Evolutionary conservation across 2,113 vertebrate genomes (phyloP).

Genomic region (Leptodactylus fuscus): DNA sequence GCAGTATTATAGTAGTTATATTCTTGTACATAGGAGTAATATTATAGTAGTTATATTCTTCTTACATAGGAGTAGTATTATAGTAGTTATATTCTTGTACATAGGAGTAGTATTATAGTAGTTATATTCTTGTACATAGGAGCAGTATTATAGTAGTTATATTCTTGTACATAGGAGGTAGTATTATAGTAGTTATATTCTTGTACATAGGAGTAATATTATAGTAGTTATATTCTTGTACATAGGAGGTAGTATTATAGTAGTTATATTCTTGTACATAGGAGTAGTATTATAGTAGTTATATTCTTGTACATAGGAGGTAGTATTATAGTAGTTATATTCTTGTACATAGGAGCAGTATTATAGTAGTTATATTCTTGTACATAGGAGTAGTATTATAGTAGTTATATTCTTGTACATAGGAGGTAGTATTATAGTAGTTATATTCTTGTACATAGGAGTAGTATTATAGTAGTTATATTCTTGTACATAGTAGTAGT

Average conservation of each 20-base stretch:
- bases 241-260: not conserved
- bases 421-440: not conserved
- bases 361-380: not conserved
- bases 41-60: constrained; percentile 9
- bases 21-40: not conserved
- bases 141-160: constrained; percentile 1
- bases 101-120: not conserved
- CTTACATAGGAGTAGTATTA: not conserved
- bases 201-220: constrained; percentile 3
- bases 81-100: not conserved
- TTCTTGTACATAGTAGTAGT: constrained; percentile 1
- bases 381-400: not conserved
- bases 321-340: constrained; percentile 4
- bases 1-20: constrained; percentile 19
- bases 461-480: not conserved
- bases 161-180: not conserved
- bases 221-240: constrained; percentile 21
- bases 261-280: constrained; percentile 10
- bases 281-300: constrained; percentile 12
- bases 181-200: constrained; percentile 8
- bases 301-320: not conserved
- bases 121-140: too few species aligned
- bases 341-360: not conserved
- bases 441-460: not conserved
- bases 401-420: constrained; percentile 12